Evolutionary conservation across 2,797 vertebrate species (phyloP).

Genomic region (Petrocephalus sullivani): DNA sequence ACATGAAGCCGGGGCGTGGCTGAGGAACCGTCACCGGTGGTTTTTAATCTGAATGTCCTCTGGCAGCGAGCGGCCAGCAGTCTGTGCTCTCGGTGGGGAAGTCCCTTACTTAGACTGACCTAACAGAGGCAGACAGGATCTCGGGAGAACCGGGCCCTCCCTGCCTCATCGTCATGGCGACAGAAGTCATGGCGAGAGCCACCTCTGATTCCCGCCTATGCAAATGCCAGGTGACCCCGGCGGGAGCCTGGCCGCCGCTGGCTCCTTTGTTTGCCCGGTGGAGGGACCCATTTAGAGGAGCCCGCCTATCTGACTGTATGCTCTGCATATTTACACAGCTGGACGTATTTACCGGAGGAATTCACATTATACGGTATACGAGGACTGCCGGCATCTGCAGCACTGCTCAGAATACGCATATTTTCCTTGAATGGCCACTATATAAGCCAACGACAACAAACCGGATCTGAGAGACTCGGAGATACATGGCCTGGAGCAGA

Average conservation of each 20-base stretch:
- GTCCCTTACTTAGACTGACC: background rate
- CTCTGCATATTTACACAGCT: constrained; percentile 4
- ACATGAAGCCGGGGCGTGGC: background rate
- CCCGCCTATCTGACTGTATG: background rate
- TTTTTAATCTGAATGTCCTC: background rate
- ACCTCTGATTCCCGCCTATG: background rate
- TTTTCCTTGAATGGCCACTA: background rate
- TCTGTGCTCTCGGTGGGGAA: background rate
- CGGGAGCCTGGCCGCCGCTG: background rate
- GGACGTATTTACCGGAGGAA: background rate
- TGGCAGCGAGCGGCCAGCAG: background rate
- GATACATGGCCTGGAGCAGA: background rate
- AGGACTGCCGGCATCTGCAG: background rate
- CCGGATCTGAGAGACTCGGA: background rate
- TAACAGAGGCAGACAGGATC: background rate
- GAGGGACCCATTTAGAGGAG: background rate
- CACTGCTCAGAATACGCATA: background rate
- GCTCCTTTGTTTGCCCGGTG: background rate
- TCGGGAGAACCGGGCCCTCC: background rate
- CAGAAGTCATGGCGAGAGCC: background rate
- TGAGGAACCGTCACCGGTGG: background rate
- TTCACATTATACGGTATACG: background rate
- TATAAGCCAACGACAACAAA: background rate
- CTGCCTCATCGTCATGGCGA: background rate
- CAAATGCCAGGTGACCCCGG: background rate